Conservation (phyloP, 2,888 invertebrate genomes). For the Melinaea menophilus region DNA sequence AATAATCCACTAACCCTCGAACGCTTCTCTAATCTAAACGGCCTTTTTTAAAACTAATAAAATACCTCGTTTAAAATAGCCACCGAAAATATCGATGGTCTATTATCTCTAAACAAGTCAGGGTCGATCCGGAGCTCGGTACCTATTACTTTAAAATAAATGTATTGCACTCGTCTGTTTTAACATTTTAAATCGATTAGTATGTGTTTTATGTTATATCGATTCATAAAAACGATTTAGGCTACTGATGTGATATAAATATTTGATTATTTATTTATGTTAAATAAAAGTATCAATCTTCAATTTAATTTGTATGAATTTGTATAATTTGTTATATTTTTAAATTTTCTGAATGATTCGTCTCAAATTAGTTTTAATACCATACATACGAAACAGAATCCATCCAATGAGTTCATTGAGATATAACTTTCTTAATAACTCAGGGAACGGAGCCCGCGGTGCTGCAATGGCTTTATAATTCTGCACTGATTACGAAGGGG, state of each 20-base stretch:
- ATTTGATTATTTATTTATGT: too few relatives aligned
- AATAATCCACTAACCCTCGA: conserved; percentile 65
- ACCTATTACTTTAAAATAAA: conserved; percentile 65
- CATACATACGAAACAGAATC: conserved; percentile 36
- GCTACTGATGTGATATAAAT: conserved; percentile 2
- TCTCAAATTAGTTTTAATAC: background rate
- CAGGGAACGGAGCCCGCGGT: conserved; percentile 62
- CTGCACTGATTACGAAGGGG: conserved; percentile 77
- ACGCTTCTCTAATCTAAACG: conserved; percentile 71
- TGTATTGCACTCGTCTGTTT: conserved; percentile 53
- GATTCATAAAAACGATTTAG: background rate
- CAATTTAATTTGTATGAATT: too few relatives aligned
- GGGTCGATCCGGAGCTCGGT: conserved; percentile 51
- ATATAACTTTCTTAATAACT: conserved; percentile 60
- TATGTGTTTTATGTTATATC: conserved; percentile 25
- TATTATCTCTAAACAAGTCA: conserved; percentile 64
- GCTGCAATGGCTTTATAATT: conserved; percentile 74
- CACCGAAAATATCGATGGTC: conserved; percentile 69
- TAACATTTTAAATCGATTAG: conserved; percentile 40
- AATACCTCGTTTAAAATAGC: conserved; percentile 74
- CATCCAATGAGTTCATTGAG: conserved; percentile 48
- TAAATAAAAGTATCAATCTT: too few relatives aligned
- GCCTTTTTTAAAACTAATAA: conserved; percentile 76
- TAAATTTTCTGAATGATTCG: too few relatives aligned
- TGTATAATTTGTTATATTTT: too few relatives aligned